phyloP scores from a whole-genome alignment of 2,797 vertebrate species.

The Molossus alvarezi region DNA sequence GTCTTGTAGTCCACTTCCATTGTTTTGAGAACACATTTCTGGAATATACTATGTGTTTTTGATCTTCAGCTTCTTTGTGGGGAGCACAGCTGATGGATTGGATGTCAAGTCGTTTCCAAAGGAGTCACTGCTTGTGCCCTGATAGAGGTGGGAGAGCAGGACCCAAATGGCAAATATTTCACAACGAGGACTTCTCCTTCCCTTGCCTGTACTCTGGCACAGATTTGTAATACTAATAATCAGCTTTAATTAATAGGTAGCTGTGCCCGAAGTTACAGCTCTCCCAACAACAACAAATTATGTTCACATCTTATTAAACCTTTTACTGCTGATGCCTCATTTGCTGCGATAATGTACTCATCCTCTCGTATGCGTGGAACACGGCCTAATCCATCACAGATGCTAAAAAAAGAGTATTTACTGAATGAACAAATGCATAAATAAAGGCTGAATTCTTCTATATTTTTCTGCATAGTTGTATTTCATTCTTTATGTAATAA shows the following conservation, averaged over 20 bases:
- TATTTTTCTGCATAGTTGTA: background rate
- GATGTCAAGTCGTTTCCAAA: conserved; percentile 36
- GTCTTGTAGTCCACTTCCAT: conserved; percentile 12
- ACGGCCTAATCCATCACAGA: background rate
- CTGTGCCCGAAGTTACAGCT: conserved; percentile 21
- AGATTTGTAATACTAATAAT: conserved; percentile 65
- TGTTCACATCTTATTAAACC: conserved; percentile 24
- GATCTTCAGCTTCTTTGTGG: conserved; percentile 43
- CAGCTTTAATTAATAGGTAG: conserved; percentile 65
- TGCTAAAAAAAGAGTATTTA: background rate
- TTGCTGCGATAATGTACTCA: conserved; percentile 38
- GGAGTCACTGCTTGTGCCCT: background rate
- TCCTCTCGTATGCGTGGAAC: background rate
- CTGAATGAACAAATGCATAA: background rate
- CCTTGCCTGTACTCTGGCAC: conserved; percentile 31
- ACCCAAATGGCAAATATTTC: conserved; percentile 65
- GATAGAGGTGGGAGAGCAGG: background rate
- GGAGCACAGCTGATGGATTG: background rate
- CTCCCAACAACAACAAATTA: conserved; percentile 64
- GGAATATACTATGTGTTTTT: background rate
- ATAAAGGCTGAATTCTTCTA: background rate
- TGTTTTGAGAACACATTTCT: background rate
- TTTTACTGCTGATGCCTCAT: background rate
- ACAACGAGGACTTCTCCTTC: conserved; percentile 6
- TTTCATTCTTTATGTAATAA: background rate